Conservation (phyloP, 64 coral and sea anemone species). For the Hydrozoanthus tunicans region DNA sequence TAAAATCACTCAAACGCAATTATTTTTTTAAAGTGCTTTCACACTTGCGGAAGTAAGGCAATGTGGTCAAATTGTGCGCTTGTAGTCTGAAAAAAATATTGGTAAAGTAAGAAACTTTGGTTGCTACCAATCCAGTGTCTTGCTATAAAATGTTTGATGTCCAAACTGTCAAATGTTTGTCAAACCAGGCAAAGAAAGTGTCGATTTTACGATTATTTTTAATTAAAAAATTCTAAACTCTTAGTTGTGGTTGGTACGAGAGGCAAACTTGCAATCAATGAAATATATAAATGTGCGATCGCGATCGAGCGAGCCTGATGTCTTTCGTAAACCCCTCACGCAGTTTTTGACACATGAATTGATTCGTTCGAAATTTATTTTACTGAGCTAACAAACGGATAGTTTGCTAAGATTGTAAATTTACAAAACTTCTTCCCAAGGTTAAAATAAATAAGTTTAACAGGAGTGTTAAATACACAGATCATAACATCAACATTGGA, state of each 20-base stretch:
- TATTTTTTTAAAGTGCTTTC: slow-evolving; percentile 60
- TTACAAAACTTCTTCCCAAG: slow-evolving; percentile 95
- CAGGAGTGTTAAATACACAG: slow-evolving; percentile 91
- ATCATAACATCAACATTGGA: slow-evolving; percentile 58
- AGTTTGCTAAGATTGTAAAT: slow-evolving; percentile 96
- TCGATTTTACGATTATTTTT: slow-evolving; percentile 62
- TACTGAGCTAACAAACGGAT: slow-evolving; percentile 91
- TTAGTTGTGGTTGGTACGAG: slow-evolving; percentile 45
- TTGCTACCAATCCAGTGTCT: slow-evolving; percentile 9
- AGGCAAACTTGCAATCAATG: neutral
- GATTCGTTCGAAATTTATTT: slow-evolving; percentile 99
- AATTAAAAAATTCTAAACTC: slow-evolving; percentile 58
- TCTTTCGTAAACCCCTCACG: neutral
- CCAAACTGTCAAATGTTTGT: slow-evolving; percentile 70
- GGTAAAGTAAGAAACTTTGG: slow-evolving; percentile 14
- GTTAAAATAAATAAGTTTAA: slow-evolving; percentile 98
- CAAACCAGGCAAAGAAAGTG: slow-evolving; percentile 59
- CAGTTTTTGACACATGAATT: slow-evolving; percentile 50
- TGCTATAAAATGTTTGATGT: slow-evolving; percentile 54
- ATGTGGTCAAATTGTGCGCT: slow-evolving; percentile 27
- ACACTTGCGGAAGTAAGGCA: slow-evolving; percentile 56
- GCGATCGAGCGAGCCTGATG: neutral
- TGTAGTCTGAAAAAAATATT: slow-evolving; percentile 30
- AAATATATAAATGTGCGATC: slow-evolving; percentile 26
- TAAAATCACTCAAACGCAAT: slow-evolving; percentile 59